Evolutionary conservation across 2,888 invertebrate species (phyloP), one percentile per base, ranked within the genome.

Genomic region (Biston betularia): DNA sequence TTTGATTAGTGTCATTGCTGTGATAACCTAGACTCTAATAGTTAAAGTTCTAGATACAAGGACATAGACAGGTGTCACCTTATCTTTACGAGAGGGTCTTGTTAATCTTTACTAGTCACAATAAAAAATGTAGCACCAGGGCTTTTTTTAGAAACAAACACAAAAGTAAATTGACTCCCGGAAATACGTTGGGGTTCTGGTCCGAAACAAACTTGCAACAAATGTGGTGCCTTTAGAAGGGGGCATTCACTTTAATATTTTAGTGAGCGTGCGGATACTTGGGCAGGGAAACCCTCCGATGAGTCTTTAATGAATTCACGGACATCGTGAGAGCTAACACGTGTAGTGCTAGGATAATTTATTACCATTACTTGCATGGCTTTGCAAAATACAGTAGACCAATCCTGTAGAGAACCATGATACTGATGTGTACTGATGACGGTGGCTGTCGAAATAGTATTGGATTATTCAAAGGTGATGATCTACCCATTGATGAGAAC

Each of bases 201-300:
- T 14, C 57, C 40, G 14, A 50, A 52, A 56, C 52, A 52, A 68
- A 62, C 54, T 70, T 59, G 68, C 65, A 56, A 65, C 65, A 50
- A 15, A 40, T 33, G 49, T 49, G 12, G 63, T 53, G 67, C 58
- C 57, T 52, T 60, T 24, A 38, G 52, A 33, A 63, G 50, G 77
- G 78, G 78, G 71, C 76, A 70, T 75, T 74, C 76, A 75, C 79
- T 82, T 89, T 84, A 89, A 89, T 89, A 89, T 87, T 89, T 85
- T 86, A 89, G 76, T 73, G 75, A 78, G 75, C 75, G 80, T 81
- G 58, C 63, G 44, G 50, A 42, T 60, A 65, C 49, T 54, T 59
- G 70, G 49, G 65, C 68, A 65, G 83, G 81, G 82, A 83, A 77
- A 84, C 86, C 83, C 82, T 74, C 70, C 80, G 70, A 80, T 79